Base-by-base conservation (phyloP, 1,140 invertebrate species). In the Brachionus rotundiformis region DNA sequence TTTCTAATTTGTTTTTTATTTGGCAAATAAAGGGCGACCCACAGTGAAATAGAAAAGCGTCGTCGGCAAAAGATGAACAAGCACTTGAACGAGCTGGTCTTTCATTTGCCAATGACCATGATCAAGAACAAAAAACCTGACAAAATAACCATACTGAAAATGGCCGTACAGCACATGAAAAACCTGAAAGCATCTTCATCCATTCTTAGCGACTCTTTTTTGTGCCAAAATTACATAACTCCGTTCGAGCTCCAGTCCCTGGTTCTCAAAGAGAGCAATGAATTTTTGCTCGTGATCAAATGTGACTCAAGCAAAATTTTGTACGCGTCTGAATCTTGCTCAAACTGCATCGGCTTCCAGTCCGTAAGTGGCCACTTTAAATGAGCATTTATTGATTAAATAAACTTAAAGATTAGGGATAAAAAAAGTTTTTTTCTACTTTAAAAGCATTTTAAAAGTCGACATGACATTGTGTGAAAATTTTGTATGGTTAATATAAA, bases 121-220 rank as follows among this genome's bases (percentile, higher is more conserved):
- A 95, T 95, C 1, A 90, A 98, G 41, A 96, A 96, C 1, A 91
- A 96, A 79, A 99, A 99, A 89, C 97, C 96, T 10, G 98, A 99
- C 90, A 99, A 99, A 89, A 91, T 99, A 47, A 99, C 98, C 82
- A 99, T 99, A 86, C 91, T 99, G 41, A 91, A 97, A 84, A 99
- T 99, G 97, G 97, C 98, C 11, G 97, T 99, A 19, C 95, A 95
- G 1, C 97, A 99, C 89, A 99, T 99, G 96, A 98, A 98, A 90
- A 93, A 85, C 27, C 39, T 88, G 2, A 82, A 84, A 84, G 76
- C 76, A 2, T 79, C 76, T n/a, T 59, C 76, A 16, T 79, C 76
- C 2, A 79, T 79, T 36, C 47, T 79, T 36, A 79, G 76, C 29
- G 76, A 79, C 27, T 79, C 76, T 5, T 79, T 79, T 79, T 19